Conservation (phyloP, 2,888 invertebrate genomes). For the Listrodromus nycthemerus region DNA sequence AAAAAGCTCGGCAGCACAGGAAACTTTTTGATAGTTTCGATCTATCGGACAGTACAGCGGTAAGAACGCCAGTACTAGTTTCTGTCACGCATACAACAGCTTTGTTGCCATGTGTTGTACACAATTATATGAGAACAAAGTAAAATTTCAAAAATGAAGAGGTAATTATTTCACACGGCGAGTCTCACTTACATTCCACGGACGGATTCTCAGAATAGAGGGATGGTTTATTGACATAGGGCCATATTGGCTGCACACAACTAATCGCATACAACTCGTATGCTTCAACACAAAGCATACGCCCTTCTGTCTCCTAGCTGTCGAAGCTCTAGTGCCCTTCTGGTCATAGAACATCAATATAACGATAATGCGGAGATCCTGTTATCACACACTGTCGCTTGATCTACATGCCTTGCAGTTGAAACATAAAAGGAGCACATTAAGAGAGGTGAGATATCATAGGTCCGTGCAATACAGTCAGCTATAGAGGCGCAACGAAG, state of each 20-base stretch:
- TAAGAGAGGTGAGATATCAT: slow-evolving; percentile 17
- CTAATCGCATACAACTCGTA: not conserved
- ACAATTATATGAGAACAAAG: not conserved
- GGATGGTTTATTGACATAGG: not conserved
- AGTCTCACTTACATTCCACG: not conserved
- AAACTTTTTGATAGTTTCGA: slow-evolving; percentile 62
- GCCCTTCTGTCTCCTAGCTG: not conserved
- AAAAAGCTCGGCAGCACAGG: slow-evolving; percentile 60
- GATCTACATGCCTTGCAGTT: not conserved
- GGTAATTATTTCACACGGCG: not conserved
- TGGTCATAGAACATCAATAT: not conserved
- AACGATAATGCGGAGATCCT: not conserved
- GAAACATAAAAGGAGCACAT: not conserved
- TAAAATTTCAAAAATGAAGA: not conserved
- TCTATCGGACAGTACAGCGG: slow-evolving; percentile 49
- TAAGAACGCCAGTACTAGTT: slow-evolving; percentile 12
- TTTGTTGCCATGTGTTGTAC: not conserved
- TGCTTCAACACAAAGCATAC: not conserved
- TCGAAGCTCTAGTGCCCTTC: not conserved
- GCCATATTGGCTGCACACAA: not conserved
- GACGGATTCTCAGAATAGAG: not conserved
- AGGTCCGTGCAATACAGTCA: slow-evolving; percentile 6
- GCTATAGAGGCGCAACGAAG: slow-evolving; percentile 35
- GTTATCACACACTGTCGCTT: not conserved
- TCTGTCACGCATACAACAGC: not conserved